These are phyloP conservation scores for Aphidius gifuensis DNA, from an alignment of 1,140 invertebrate genomes.

Conservation along the genomic window DNA sequence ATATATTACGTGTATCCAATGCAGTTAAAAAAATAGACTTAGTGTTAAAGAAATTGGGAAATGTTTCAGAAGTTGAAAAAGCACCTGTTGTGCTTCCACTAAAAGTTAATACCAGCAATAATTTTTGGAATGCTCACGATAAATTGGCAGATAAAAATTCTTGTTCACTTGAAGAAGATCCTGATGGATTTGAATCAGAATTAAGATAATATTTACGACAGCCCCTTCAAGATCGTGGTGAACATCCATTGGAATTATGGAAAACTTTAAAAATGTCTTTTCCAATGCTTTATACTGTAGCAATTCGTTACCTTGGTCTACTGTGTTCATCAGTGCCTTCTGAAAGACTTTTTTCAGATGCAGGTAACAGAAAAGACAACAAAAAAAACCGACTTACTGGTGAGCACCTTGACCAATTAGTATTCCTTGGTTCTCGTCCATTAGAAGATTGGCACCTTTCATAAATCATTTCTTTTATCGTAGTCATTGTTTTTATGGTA, in stretches of 20 bases:
- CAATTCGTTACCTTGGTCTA: constrained; percentile 38
- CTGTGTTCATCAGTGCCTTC: constrained; percentile 43
- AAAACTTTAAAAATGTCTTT: constrained; percentile 37
- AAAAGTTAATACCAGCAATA: too few relatives aligned
- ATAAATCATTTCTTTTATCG: too few relatives aligned
- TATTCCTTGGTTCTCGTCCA: constrained; percentile 21
- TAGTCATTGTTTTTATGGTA: too few relatives aligned
- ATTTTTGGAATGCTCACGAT: too few relatives aligned
- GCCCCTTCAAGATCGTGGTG: constrained; percentile 32
- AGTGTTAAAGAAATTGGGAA: not conserved
- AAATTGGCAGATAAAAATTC: too few relatives aligned
- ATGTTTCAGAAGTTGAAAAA: not conserved
- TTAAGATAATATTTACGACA: constrained; percentile 18
- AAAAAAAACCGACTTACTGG: constrained; percentile 21
- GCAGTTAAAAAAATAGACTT: constrained; percentile 4
- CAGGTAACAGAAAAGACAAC: constrained; percentile 29
- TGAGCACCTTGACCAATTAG: constrained; percentile 20
- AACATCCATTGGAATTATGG: constrained; percentile 45
- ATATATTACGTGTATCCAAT: not conserved
- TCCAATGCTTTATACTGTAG: constrained; percentile 37
- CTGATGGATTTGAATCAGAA: not conserved
- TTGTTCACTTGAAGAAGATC: too few relatives aligned
- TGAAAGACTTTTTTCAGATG: constrained; percentile 48
- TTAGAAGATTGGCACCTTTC: constrained; percentile 13
- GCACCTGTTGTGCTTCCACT: not conserved